Conservation (phyloP, 2,797 vertebrate genomes). For the Crocidura indochinensis region DNA sequence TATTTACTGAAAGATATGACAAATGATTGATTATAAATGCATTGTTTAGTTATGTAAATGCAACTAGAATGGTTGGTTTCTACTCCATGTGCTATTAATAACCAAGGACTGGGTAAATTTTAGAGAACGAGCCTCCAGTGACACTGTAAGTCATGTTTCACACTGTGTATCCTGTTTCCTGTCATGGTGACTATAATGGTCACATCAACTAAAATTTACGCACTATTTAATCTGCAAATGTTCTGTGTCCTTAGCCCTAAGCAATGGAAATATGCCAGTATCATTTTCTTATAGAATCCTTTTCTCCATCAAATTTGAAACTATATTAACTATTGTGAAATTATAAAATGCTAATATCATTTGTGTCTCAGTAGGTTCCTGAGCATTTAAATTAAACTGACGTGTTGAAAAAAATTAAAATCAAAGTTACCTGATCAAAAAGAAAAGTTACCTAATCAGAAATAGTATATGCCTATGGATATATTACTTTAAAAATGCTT, state of each 20-base stretch:
- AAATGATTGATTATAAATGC: not conserved
- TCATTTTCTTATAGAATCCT: conserved; percentile 41
- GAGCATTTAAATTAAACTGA: conserved; percentile 20
- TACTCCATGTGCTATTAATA: conserved; percentile 14
- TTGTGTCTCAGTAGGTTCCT: not conserved
- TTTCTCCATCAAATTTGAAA: conserved; percentile 32
- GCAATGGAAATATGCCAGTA: conserved; percentile 61
- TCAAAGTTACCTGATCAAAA: not conserved
- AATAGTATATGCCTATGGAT: not conserved
- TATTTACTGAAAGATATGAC: conserved; percentile 13
- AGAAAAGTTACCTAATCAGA: not conserved
- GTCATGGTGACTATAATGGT: conserved; percentile 50
- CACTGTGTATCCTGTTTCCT: conserved; percentile 58
- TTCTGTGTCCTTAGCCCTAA: conserved; percentile 61
- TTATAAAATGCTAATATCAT: conserved; percentile 56
- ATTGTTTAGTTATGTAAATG: conserved; percentile 53
- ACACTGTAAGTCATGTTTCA: conserved; percentile 1
- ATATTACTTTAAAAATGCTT: conserved; percentile 33
- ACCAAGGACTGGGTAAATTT: conserved; percentile 34
- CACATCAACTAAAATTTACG: conserved; percentile 69
- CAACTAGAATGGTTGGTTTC: not conserved
- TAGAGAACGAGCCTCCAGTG: conserved; percentile 46
- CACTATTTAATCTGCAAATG: conserved; percentile 75
- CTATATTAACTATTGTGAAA: conserved; percentile 49
- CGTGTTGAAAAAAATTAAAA: conserved; percentile 32